Evolutionary conservation across 2,113 vertebrate species (phyloP).

Genomic region (Columba janthina): DNA sequence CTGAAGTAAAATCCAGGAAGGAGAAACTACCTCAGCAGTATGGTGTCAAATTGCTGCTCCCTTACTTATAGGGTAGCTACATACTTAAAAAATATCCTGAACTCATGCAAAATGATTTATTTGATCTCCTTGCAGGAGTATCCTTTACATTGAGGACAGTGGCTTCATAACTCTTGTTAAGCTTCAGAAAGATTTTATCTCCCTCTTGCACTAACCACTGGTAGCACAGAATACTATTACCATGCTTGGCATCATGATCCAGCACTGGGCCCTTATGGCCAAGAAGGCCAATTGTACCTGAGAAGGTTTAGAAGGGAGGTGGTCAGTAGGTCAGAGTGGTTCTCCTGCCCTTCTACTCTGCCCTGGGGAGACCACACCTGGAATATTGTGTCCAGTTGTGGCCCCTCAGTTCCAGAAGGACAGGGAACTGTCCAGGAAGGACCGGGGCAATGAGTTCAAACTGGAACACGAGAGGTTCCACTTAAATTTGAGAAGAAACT

Average conservation of each 20-base stretch:
- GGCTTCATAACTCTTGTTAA: not conserved
- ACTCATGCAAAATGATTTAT: accelerated
- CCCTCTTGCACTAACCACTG: not conserved
- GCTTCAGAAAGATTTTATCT: not conserved
- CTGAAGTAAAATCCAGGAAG: not conserved
- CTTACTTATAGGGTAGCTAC: not conserved
- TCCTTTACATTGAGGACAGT: not conserved
- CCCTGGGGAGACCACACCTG: too few species aligned
- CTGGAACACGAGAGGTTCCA: too few species aligned
- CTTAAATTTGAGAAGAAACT: too few species aligned
- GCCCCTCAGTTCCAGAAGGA: too few species aligned
- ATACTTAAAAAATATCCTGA: not conserved
- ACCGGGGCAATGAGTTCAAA: too few species aligned
- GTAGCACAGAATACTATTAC: not conserved
- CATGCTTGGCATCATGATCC: not conserved
- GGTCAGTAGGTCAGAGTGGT: too few species aligned
- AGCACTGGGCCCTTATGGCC: too few species aligned
- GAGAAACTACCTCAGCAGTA: not conserved
- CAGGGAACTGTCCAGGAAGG: too few species aligned
- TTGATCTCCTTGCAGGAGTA: not conserved
- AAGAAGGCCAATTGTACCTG: too few species aligned
- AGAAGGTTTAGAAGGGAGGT: too few species aligned
- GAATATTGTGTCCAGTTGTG: too few species aligned
- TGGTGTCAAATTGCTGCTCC: not conserved
- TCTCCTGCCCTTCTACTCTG: too few species aligned